Evolutionary conservation across 2,888 invertebrate species (phyloP), one percentile per base, ranked within the genome.

Genomic region (Dusona sp.): DNA sequence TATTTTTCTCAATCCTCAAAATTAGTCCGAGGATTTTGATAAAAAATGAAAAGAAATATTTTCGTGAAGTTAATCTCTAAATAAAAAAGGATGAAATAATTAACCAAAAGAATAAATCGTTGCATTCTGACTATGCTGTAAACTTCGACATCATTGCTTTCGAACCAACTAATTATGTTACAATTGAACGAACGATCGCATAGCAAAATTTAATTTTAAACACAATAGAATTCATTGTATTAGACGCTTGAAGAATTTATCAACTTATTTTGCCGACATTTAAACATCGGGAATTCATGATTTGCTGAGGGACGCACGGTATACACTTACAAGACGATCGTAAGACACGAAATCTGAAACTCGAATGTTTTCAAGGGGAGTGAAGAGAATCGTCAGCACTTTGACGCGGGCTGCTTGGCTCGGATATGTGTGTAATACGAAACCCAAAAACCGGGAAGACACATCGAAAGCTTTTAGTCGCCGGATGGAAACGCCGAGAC

Each of bases 401-500:
- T 79, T 86, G 79, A 36, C 72, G 73, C 72, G 29, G 6, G 45
- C 67, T 22, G 57, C 29, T 48, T 48, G n/a, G 61, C 48, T 61
- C 36, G 61, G 38, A 70, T 61, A 61, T 61, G 74, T 68, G 68
- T 61, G 85, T 83, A 85, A 85, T 75, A 54, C 79, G 85, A 85
- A 42, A 85, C 75, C 82, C 70, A 64, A 79, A 85, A 85, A 83
- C 82, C 82, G 82, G 70, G 65, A 61, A 82, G 78, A 74, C 82
- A 48, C 82, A 85, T 85, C 85, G 78, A 82, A 85, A 85, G 85
- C 85, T 85, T 82, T 85, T 85, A 85, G 85, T 82, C 61, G 45
- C 68, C 72, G 64, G 73, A 83, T 82, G 81, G 85, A 81, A 78
- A 48, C 51, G 48, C 25, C 67, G 67, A 82, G 85, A 85, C 73